Evolutionary conservation across 2,113 vertebrate genomes (phyloP), one percentile per base, ranked within the genome.

Genomic region (Pachypanchax playfairii): DNA sequence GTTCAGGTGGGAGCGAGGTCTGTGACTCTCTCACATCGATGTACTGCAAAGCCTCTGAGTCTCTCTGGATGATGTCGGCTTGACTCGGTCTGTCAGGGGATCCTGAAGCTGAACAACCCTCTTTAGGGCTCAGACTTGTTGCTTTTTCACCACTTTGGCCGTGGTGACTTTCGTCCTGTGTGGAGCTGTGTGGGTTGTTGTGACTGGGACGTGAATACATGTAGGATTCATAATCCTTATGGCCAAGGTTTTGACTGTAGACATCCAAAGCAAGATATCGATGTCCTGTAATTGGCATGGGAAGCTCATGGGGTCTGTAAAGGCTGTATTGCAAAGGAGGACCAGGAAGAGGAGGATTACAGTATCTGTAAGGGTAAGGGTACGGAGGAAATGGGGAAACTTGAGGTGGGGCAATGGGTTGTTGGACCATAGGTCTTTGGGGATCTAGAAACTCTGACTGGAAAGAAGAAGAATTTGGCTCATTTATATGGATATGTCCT

Each of bases 71-170:
- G 82, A 93, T 89, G 70, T 94, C 93, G 36, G 92, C 92, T 29
- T 94, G 93, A 60, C 91, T 94, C 0, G 97, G 96, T 81, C 95
- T 92, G 53, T 96, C 94, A 0, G 97, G 97, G 18, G 97, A 99
- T 22, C 97, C 96, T 0, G 93, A 93, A 21, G 96, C 96, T 0
- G 95, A 94, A 0, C 93, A 96, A 12, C 94, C 96, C 0, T 92
- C 94, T 0, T 93, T 92, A 0, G 97, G 97, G 70, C 97, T 98
- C 85, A 94, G 93, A 58, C 95, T 93, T 26, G 91, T 93, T 13
- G 90, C 89, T 33, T 91, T 84, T 50, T 95, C 93, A 4, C 84
- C 87, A 55, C 85, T 86, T 43, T 83, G 85, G n/a, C 65, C 71
- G 0, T 77, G 67, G 51, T 50, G 56, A 42, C 41, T 73, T 39